These are phyloP conservation scores for Dendrocopos noguchii DNA, from an alignment of 2,113 vertebrate species.

Conservation along the genomic window DNA sequence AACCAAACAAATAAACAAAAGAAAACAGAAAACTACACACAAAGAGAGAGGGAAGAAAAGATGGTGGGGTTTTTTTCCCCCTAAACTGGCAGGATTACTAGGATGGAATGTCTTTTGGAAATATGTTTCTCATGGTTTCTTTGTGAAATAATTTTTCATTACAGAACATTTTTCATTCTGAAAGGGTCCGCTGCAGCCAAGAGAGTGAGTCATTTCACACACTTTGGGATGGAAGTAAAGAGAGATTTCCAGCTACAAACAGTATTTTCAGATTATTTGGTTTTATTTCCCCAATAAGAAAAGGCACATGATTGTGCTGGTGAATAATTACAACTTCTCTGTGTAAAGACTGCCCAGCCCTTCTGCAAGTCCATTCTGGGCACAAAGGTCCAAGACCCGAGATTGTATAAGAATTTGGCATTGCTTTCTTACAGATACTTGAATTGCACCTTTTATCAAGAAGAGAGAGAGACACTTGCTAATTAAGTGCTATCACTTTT, in stretches of 20 bases:
- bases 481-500: not conserved
- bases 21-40: too few relatives aligned
- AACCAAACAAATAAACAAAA: too few relatives aligned
- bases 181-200: not conserved
- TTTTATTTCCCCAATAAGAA: not conserved
- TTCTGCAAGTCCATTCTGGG: not conserved
- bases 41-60: too few relatives aligned
- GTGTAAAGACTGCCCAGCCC: not conserved
- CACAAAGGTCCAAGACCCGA: not conserved
- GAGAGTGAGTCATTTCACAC: not conserved
- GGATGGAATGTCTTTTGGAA: not conserved
- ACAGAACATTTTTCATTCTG: not conserved
- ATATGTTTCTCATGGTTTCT: not conserved
- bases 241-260: not conserved
- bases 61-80: too few relatives aligned
- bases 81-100: not conserved
- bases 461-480: not conserved
- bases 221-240: not conserved
- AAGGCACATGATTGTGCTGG: not conserved
- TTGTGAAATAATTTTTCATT: not conserved
- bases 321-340: not conserved
- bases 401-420: not conserved
- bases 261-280: not conserved
- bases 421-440: not conserved
- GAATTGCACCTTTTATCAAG: not conserved